phyloP scores from a whole-genome alignment of 1,140 invertebrate genomes.

The Drosophila nannoptera region DNA sequence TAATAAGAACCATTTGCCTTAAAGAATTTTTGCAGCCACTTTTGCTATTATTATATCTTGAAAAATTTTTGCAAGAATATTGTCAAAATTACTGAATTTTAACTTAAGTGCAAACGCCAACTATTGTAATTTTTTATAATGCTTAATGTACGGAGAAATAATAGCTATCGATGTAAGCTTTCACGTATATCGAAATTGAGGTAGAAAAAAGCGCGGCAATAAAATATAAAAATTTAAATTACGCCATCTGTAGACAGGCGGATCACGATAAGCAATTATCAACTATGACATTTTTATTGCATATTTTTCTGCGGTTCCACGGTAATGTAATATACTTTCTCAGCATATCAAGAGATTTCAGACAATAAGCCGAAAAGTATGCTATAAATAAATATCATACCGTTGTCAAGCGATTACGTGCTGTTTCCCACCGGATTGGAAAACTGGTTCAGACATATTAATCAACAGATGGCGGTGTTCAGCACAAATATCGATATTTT shows the following conservation, averaged over 20 bases:
- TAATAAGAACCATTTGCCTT: too few species aligned
- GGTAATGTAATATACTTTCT: background rate
- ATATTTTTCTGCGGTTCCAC: background rate
- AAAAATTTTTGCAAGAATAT: background rate
- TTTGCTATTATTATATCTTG: background rate
- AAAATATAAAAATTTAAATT: too few species aligned
- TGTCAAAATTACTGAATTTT: too few species aligned
- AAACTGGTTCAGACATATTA: background rate
- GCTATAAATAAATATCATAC: background rate
- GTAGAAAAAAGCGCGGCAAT: background rate
- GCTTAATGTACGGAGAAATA: background rate
- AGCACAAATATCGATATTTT: constrained; percentile 1
- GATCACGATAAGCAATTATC: too few species aligned
- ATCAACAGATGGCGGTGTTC: constrained; percentile 1
- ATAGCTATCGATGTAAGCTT: background rate
- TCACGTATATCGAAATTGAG: background rate
- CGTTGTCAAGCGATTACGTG: background rate
- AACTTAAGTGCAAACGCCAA: background rate
- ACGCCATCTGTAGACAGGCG: too few species aligned
- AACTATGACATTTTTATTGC: background rate
- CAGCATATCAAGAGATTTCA: background rate
- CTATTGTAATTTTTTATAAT: background rate
- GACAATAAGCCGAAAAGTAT: background rate
- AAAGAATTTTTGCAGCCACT: too few species aligned
- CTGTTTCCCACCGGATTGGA: background rate